Evolutionary conservation across 2,888 invertebrate genomes (phyloP).

Genomic region (Sarcophaga carnaria): DNA sequence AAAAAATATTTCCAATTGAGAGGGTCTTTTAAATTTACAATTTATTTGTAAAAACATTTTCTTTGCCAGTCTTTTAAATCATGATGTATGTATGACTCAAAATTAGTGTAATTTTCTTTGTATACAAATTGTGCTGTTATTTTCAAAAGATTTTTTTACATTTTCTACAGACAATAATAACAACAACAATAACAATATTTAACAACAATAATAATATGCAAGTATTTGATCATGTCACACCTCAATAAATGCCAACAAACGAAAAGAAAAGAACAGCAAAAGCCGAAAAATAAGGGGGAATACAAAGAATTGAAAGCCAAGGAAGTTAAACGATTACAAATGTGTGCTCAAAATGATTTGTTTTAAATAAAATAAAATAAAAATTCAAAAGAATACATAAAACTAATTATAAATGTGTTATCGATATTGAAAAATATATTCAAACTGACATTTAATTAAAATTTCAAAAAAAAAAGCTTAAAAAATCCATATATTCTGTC

Average conservation of each 20-base stretch:
- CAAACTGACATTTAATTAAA: slow-evolving; percentile 43
- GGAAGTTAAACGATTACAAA: slow-evolving; percentile 26
- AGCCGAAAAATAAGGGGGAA: slow-evolving; percentile 3
- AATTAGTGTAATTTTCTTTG: slow-evolving; percentile 36
- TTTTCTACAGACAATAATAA: too few species aligned
- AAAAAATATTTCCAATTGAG: too few species aligned
- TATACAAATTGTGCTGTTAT: slow-evolving; percentile 46
- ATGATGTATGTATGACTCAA: slow-evolving; percentile 1
- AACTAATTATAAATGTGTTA: slow-evolving; percentile 13
- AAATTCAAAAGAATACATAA: background rate
- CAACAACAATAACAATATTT: slow-evolving; percentile 11
- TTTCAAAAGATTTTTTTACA: slow-evolving; percentile 35
- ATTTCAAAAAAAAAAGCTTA: slow-evolving; percentile 22
- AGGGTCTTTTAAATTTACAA: too few species aligned
- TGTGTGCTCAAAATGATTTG: too few species aligned
- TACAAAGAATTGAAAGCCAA: background rate
- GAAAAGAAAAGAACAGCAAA: slow-evolving; percentile 17
- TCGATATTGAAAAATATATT: slow-evolving; percentile 5
- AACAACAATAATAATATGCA: slow-evolving; percentile 62
- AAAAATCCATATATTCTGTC: background rate
- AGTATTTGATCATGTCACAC: slow-evolving; percentile 66
- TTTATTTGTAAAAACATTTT: too few species aligned
- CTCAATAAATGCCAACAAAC: slow-evolving; percentile 56
- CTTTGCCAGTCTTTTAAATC: background rate
- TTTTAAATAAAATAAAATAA: slow-evolving; percentile 8